These are phyloP conservation scores for Drosophila pegasa DNA, from an alignment of 2,888 invertebrate genomes.

Conservation along the genomic window DNA sequence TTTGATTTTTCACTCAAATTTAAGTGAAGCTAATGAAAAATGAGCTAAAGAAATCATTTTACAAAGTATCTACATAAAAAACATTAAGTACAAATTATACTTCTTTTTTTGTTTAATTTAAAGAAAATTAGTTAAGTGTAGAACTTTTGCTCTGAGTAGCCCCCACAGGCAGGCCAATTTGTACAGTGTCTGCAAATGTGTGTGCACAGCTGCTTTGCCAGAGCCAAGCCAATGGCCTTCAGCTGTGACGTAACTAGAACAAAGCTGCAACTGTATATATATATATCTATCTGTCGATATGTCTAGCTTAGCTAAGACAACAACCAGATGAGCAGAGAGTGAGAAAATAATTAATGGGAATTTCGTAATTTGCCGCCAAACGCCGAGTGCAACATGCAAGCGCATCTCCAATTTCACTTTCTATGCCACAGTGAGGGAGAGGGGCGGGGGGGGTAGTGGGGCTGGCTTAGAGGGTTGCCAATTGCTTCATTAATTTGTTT, in stretches of 20 bases:
- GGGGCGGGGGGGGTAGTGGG: background rate
- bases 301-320: conserved; percentile 16
- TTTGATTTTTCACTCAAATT: conserved; percentile 11
- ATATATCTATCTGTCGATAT: background rate
- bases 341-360: conserved; percentile 13
- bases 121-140: background rate
- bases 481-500: conserved; percentile 55
- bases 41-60: background rate
- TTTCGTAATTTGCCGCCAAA: conserved; percentile 42
- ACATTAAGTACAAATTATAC: conserved; percentile 1
- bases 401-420: conserved; percentile 65
- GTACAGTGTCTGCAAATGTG: conserved; percentile 17
- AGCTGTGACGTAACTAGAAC: conserved; percentile 35
- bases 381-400: conserved; percentile 49
- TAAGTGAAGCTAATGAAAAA: background rate
- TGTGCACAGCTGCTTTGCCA: conserved; percentile 34
- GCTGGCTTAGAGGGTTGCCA: conserved; percentile 7
- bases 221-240: conserved; percentile 14
- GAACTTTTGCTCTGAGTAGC: background rate
- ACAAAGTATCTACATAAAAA: conserved; percentile 6
- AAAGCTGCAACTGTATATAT: background rate
- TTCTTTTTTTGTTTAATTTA: background rate
- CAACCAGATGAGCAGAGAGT: conserved; percentile 3
- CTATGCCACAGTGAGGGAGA: conserved; percentile 36
- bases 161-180: background rate